These are phyloP conservation scores for Acridotheres tristis DNA, from an alignment of 2,797 vertebrate genomes.

Conservation along the genomic window DNA sequence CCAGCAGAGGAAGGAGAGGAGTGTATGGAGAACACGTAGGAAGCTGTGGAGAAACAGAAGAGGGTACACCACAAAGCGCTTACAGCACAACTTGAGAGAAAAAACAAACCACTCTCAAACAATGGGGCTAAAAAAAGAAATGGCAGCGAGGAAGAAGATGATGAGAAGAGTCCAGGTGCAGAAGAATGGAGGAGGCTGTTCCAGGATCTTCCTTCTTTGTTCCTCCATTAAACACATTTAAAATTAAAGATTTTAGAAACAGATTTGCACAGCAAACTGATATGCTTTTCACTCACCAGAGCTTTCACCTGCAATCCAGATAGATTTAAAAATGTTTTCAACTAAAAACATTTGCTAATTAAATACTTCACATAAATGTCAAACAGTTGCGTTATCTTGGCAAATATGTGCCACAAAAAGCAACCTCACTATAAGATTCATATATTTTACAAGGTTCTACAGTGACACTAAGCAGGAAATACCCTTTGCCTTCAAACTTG, in stretches of 20 bases:
- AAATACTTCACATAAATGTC: background rate
- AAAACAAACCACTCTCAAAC: background rate
- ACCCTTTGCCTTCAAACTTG: background rate
- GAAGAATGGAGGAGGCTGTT: background rate
- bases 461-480: background rate
- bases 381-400: background rate
- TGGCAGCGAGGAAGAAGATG: background rate
- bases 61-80: background rate
- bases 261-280: background rate
- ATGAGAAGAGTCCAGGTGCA: background rate
- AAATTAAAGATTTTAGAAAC: background rate
- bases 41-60: background rate
- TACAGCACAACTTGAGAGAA: background rate
- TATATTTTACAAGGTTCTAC: background rate
- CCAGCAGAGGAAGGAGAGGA: background rate
- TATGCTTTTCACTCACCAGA: background rate
- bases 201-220: background rate
- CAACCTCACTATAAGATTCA: background rate
- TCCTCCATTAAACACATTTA: background rate
- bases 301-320: background rate
- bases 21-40: background rate
- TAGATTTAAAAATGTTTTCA: background rate
- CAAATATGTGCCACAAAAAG: background rate
- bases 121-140: background rate
- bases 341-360: background rate